phyloP scores from a whole-genome alignment of 92 coral and sea anemone genomes.

The Parazoanthus swiftii region DNA sequence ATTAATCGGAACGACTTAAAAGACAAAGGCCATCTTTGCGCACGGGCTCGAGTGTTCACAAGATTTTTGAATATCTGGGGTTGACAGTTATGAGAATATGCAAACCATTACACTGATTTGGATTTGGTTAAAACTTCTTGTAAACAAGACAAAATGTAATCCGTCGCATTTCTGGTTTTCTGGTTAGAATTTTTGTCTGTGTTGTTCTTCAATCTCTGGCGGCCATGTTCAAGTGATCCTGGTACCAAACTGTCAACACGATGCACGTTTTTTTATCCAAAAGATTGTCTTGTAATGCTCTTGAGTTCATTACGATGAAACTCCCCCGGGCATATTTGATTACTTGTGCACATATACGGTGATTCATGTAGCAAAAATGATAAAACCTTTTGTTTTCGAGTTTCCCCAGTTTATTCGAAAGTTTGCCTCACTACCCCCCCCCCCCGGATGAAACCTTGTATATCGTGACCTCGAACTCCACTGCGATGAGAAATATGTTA shows the following conservation, averaged over 20 bases:
- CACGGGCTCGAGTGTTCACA: too few species aligned
- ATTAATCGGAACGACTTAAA: too few species aligned
- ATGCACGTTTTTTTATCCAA: neutral
- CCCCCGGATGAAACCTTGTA: neutral
- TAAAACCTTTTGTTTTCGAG: neutral
- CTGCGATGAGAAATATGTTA: neutral
- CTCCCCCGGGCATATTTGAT: neutral
- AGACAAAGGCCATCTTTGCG: too few species aligned
- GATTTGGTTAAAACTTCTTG: neutral
- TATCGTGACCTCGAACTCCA: neutral
- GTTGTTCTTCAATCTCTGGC: neutral
- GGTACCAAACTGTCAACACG: neutral
- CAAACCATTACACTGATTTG: too few species aligned
- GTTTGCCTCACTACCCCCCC: neutral
- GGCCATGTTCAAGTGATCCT: slow-evolving; percentile 2
- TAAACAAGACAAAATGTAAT: neutral
- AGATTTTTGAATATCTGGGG: too few species aligned
- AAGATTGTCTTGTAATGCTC: neutral
- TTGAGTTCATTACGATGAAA: neutral
- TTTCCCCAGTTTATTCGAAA: neutral
- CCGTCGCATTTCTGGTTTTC: neutral
- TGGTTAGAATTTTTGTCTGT: neutral
- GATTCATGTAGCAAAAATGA: neutral
- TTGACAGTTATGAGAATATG: too few species aligned
- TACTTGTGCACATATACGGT: neutral